Evolutionary conservation across 2,113 vertebrate species (phyloP).

Genomic region (Gambusia affinis): DNA sequence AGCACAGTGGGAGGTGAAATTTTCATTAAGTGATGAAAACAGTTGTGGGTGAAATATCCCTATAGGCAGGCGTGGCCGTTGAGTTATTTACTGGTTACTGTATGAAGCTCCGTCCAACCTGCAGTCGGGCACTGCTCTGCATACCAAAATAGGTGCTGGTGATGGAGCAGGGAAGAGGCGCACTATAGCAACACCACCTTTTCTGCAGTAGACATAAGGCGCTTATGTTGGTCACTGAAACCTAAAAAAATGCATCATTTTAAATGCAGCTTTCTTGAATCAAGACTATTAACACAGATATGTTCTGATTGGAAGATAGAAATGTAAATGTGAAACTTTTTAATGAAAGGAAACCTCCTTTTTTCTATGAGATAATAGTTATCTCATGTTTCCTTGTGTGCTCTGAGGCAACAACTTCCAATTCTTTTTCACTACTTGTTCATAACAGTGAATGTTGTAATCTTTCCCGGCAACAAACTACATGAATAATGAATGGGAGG

Average conservation of each 20-base stretch:
- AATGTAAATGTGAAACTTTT: not conserved
- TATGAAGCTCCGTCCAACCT: constrained; percentile 79
- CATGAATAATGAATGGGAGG: constrained; percentile 60
- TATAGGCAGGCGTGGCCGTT: constrained; percentile 20
- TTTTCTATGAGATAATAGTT: not conserved
- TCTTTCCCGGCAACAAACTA: constrained; percentile 47
- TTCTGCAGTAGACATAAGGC: constrained; percentile 72
- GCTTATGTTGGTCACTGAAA: not conserved
- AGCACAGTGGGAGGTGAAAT: constrained; percentile 15
- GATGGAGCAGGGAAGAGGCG: constrained; percentile 51
- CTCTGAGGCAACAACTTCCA: not conserved
- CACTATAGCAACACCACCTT: constrained; percentile 80
- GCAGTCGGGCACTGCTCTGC: constrained; percentile 89
- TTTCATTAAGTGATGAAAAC: not conserved
- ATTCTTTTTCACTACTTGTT: constrained; percentile 7
- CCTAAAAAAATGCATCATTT: not conserved
- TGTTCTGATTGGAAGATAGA: not conserved
- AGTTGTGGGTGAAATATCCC: constrained; percentile 19
- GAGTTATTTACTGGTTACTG: constrained; percentile 14
- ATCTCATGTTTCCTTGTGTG: not conserved
- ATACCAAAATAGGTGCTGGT: constrained; percentile 84
- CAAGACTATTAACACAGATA: not conserved
- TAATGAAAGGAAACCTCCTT: not conserved
- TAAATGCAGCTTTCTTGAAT: not conserved
- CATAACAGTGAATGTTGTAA: constrained; percentile 35